Conservation (phyloP, 2,888 invertebrate species). For the Hirtodrosophila duncani region DNA sequence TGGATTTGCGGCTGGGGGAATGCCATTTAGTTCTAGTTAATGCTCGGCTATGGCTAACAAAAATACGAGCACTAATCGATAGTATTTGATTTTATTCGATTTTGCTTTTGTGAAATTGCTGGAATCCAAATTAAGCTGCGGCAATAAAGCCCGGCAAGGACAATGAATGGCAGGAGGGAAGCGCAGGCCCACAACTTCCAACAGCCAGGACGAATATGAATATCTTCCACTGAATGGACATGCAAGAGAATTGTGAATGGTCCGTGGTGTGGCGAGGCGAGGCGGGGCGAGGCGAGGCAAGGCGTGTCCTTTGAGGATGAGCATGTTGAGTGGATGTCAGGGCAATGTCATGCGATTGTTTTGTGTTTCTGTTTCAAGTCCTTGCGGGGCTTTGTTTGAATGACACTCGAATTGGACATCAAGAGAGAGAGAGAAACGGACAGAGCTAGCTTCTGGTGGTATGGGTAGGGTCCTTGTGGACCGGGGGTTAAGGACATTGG, state of each 20-base stretch:
- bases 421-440: neutral
- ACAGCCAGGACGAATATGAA: too few relatives aligned
- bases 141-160: slow-evolving; percentile 37
- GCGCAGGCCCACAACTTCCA: slow-evolving; percentile 4
- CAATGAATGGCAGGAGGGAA: slow-evolving; percentile 21
- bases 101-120: slow-evolving; percentile 25
- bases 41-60: too few relatives aligned
- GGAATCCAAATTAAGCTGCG: slow-evolving; percentile 45
- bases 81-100: neutral
- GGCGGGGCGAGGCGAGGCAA: neutral
- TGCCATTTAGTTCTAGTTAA: too few relatives aligned
- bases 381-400: slow-evolving; percentile 50
- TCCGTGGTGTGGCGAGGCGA: too few relatives aligned
- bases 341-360: slow-evolving; percentile 50
- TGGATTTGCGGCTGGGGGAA: too few relatives aligned
- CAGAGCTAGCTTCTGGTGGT: neutral
- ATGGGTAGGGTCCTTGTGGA: neutral
- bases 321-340: slow-evolving; percentile 56
- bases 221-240: slow-evolving; percentile 40
- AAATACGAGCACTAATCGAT: too few relatives aligned
- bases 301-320: slow-evolving; percentile 27
- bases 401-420: slow-evolving; percentile 36
- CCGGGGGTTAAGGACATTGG: neutral
- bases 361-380: slow-evolving; percentile 32
- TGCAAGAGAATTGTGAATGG: too few relatives aligned